These are phyloP conservation scores for Spicauda simplicius DNA, from an alignment of 2,888 invertebrate species.

Conservation along the genomic window DNA sequence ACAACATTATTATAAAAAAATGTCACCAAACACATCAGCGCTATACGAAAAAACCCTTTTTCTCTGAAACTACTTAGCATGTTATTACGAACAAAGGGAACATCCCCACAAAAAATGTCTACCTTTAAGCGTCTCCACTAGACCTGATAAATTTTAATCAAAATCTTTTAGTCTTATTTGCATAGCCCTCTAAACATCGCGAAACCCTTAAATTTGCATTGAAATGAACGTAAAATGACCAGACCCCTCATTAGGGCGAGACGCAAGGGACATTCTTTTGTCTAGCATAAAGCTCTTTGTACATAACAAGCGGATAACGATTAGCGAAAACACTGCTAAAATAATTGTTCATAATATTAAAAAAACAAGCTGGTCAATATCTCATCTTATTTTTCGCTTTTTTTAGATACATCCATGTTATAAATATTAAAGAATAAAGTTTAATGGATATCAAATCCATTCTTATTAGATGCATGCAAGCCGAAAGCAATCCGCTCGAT, in stretches of 20 bases:
- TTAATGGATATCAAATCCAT: too few relatives aligned
- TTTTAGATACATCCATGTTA: too few relatives aligned
- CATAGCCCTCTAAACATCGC: constrained; percentile 74
- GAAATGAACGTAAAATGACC: constrained; percentile 80
- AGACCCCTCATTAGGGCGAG: constrained; percentile 69
- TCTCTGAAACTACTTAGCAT: neutral
- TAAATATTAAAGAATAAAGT: too few relatives aligned
- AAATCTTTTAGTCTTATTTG: constrained; percentile 75
- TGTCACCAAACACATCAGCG: too few relatives aligned
- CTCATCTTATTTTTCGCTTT: too few relatives aligned
- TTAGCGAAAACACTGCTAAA: too few relatives aligned
- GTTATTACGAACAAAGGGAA: neutral
- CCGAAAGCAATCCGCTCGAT: too few relatives aligned
- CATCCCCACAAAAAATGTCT: neutral
- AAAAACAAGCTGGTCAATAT: too few relatives aligned
- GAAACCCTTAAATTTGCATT: constrained; percentile 79
- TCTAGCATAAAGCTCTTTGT: constrained; percentile 45
- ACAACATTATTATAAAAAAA: too few relatives aligned
- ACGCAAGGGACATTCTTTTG: constrained; percentile 72
- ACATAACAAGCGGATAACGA: neutral
- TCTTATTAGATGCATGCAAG: too few relatives aligned
- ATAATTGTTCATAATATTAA: too few relatives aligned
- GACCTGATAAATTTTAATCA: constrained; percentile 76
- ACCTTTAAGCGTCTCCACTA: constrained; percentile 5
- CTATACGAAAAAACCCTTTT: too few relatives aligned